These are phyloP conservation scores for Silurus asotus DNA, from an alignment of 2,113 vertebrate species.

Conservation along the genomic window DNA sequence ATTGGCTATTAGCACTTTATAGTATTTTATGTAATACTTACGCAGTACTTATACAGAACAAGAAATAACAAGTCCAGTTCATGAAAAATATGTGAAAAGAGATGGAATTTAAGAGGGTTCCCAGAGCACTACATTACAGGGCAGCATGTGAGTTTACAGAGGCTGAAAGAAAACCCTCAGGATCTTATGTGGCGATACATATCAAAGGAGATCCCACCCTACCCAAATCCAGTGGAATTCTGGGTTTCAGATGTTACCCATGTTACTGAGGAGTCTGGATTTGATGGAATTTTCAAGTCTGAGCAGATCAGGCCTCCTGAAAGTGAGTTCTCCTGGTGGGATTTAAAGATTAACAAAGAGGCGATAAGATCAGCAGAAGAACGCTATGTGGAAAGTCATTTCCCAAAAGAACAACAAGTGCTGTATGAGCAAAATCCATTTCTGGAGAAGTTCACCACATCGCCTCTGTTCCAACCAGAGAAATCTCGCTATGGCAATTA, in stretches of 20 bases:
- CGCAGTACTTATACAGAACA: too few species aligned
- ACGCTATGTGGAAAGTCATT: slow-evolving; percentile 18
- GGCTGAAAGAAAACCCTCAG: background rate
- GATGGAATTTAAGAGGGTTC: fast-evolving
- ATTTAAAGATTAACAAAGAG: slow-evolving; percentile 18
- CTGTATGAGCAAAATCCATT: background rate
- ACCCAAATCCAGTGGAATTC: slow-evolving; percentile 43
- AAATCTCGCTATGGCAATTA: slow-evolving; percentile 52
- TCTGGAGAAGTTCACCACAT: slow-evolving; percentile 43
- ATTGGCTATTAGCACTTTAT: background rate
- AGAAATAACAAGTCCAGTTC: too few species aligned
- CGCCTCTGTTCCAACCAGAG: slow-evolving; percentile 29
- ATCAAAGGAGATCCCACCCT: background rate
- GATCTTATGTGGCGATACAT: background rate
- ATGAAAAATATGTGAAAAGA: too few species aligned
- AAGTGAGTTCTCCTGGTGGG: slow-evolving; percentile 36
- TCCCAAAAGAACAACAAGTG: background rate
- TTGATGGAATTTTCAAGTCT: background rate
- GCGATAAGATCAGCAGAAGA: slow-evolving; percentile 28
- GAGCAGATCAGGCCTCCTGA: background rate
- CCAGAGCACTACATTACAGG: background rate
- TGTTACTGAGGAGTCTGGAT: background rate
- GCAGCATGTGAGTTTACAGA: background rate
- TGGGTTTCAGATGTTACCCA: slow-evolving; percentile 39
- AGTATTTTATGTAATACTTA: background rate